Evolutionary conservation across 2,797 vertebrate species (phyloP).

Genomic region (Amniataba percoides): DNA sequence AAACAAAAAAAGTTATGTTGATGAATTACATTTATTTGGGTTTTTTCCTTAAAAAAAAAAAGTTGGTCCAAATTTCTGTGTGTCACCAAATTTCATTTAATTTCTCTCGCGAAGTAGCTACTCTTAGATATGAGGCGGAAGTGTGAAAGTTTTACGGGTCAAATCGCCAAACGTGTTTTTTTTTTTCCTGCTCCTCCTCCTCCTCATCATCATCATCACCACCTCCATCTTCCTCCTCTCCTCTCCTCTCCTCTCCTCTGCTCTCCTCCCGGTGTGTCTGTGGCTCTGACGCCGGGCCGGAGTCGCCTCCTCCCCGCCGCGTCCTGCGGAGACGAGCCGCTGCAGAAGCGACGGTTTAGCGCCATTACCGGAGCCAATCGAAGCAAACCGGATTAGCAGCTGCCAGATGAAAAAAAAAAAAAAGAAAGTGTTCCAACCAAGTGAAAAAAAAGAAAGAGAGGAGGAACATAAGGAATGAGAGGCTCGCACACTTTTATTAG

Average conservation of each 20-base stretch:
- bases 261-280: slow-evolving; percentile 28
- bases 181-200: not conserved
- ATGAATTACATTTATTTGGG: no score
- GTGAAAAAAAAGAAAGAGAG: slow-evolving; percentile 56
- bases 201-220: not conserved
- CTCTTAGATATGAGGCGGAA: not conserved
- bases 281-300: slow-evolving; percentile 47
- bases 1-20: no score
- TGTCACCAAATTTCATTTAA: not conserved
- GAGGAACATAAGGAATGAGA: slow-evolving; percentile 74
- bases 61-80: no score
- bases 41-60: no score
- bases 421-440: slow-evolving; percentile 77
- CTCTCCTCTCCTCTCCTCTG: no score
- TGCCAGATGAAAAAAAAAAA: slow-evolving; percentile 67
- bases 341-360: slow-evolving; percentile 83
- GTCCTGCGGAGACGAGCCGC: slow-evolving; percentile 77
- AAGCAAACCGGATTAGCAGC: slow-evolving; percentile 85
- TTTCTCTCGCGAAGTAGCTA: not conserved
- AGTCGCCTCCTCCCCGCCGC: slow-evolving; percentile 70
- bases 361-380: slow-evolving; percentile 85
- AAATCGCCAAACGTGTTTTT: no score
- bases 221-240: not conserved
- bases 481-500: slow-evolving; percentile 84
- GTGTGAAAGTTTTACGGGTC: not conserved